A percentile compares a stretch with the other conserved stretches of the same genome.
Conservation (phyloP, 2,797 vertebrate species). For the Neosilurus mollespiculum region DNA sequence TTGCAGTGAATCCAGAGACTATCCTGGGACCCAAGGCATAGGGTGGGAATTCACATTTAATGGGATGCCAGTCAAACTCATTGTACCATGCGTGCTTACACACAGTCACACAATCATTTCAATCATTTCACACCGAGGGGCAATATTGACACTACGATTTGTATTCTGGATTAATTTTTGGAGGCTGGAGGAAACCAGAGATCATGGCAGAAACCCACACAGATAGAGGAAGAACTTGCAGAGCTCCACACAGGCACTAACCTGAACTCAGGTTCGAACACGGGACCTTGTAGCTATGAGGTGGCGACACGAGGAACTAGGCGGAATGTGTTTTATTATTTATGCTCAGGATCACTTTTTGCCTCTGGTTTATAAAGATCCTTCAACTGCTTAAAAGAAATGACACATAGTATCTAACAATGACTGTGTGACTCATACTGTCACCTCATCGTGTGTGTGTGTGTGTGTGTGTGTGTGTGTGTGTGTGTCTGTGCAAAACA, state of each 20-base stretch:
- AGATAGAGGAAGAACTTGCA: neutral
- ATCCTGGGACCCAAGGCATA: neutral
- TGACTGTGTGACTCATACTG: neutral
- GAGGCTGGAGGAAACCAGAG: neutral
- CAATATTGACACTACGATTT: neutral
- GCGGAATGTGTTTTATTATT: neutral
- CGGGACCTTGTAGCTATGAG: neutral
- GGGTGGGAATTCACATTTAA: neutral
- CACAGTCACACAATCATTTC: neutral
- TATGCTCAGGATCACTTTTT: neutral
- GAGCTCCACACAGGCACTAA: neutral
- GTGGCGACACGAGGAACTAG: neutral
- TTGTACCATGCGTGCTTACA: neutral
- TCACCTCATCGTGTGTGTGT: neutral
- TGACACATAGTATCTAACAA: neutral
- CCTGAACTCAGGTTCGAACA: neutral
- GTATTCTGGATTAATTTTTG: neutral
- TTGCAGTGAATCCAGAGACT: neutral
- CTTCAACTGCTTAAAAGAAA: neutral
- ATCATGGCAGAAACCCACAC: neutral
- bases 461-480: neutral
- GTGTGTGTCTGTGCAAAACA: neutral
- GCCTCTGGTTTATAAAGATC: neutral
- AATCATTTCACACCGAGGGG: neutral
- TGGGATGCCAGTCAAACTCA: neutral